phyloP scores from a whole-genome alignment of 2,888 invertebrate species.

The Zygogramma bicolorata region DNA sequence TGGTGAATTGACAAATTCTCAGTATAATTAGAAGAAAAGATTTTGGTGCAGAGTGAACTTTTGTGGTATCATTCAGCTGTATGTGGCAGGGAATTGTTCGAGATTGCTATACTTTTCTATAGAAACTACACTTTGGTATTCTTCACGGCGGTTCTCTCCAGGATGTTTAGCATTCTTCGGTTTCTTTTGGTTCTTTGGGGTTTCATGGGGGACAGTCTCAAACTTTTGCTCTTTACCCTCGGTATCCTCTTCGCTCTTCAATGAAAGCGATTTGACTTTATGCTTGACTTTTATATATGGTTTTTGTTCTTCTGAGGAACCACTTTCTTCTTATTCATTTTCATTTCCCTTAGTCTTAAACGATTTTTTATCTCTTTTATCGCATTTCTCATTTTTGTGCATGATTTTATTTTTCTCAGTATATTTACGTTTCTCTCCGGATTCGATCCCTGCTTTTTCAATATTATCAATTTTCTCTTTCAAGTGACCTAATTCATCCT shows the following conservation, averaged over 20 bases:
- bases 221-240: background rate
- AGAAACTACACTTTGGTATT: conserved; percentile 36
- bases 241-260: background rate
- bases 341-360: background rate
- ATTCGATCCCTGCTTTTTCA: background rate
- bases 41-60: too few species aligned
- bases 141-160: background rate
- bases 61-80: too few species aligned
- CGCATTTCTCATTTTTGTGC: too few species aligned
- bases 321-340: background rate
- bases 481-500: background rate
- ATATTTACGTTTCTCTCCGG: background rate
- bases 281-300: background rate
- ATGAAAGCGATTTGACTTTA: background rate
- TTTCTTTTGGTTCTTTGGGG: background rate
- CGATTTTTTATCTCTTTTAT: background rate
- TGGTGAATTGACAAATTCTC: too few species aligned
- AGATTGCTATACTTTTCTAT: too few species aligned
- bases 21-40: too few species aligned
- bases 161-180: background rate
- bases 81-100: too few species aligned
- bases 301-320: background rate
- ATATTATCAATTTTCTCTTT: background rate
- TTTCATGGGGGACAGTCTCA: background rate
- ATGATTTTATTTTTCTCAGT: background rate